These are phyloP conservation scores for Pavo muticus DNA, from an alignment of 2,113 vertebrate genomes.

Conservation along the genomic window DNA sequence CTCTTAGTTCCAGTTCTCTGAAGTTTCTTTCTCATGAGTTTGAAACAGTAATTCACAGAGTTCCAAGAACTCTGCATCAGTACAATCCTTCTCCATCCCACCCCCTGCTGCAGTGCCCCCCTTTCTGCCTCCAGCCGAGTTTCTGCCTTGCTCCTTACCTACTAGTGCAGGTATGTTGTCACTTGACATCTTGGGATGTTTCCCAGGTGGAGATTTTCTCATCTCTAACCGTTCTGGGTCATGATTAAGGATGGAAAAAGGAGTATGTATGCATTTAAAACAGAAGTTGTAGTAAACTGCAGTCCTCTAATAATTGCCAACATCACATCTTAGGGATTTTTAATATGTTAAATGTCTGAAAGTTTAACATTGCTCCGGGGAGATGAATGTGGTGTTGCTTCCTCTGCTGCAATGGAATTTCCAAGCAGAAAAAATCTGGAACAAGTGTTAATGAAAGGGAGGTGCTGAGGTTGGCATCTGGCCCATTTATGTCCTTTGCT, in stretches of 20 bases:
- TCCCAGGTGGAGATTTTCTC: neutral
- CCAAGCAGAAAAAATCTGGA: neutral
- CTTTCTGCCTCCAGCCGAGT: neutral
- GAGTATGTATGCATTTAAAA: neutral
- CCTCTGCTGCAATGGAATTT: neutral
- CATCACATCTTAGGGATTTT: neutral
- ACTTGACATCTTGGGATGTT: neutral
- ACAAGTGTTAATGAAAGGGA: neutral
- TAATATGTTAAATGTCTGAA: neutral
- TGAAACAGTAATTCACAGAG: neutral
- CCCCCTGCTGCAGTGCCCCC: neutral
- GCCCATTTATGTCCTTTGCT: neutral
- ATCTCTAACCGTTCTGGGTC: neutral
- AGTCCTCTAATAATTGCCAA: neutral
- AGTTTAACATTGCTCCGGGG: neutral
- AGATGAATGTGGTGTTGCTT: neutral
- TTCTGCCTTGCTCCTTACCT: neutral
- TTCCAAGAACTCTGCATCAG: neutral
- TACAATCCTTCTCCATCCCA: neutral
- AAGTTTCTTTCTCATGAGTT: neutral
- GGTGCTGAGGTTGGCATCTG: neutral
- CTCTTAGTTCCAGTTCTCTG: neutral
- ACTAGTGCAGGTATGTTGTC: neutral
- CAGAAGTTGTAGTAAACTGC: neutral
- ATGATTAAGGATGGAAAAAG: neutral